phyloP scores from a whole-genome alignment of 37 sponge, comb jelly and placozoan species.

The Axinella damicornis region DNA sequence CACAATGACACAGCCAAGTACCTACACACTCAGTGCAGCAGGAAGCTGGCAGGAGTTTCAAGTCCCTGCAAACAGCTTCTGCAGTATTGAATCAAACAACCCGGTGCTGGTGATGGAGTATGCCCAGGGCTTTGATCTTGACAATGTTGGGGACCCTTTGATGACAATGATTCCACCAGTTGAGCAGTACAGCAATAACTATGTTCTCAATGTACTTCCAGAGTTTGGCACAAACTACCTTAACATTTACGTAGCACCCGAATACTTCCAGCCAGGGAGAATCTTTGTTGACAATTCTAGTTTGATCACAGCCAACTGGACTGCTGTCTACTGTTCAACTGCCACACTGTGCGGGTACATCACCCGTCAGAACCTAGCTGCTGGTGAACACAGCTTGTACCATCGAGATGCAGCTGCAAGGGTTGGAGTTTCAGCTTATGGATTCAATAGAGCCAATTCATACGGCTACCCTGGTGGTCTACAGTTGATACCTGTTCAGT shows the following conservation, averaged over 20 bases:
- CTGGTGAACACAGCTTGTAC: slow-evolving; percentile 33
- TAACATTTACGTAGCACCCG: slow-evolving; percentile 37
- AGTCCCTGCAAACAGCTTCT: slow-evolving; percentile 4
- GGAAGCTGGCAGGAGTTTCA: slow-evolving; percentile 22
- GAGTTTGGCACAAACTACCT: slow-evolving; percentile 34
- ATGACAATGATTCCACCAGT: slow-evolving; percentile 71
- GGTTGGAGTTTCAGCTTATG: slow-evolving; percentile 62
- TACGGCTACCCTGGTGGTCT: slow-evolving; percentile 76
- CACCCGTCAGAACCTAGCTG: neutral
- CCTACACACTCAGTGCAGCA: neutral
- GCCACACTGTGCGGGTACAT: slow-evolving; percentile 39
- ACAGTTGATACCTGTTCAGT: slow-evolving; percentile 41
- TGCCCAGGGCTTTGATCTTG: slow-evolving; percentile 15
- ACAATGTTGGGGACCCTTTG: slow-evolving; percentile 57
- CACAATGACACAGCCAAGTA: neutral
- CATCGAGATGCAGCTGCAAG: slow-evolving; percentile 39
- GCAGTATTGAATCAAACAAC: slow-evolving; percentile 42
- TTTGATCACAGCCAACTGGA: neutral
- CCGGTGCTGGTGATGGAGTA: slow-evolving; percentile 54
- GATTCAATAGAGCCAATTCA: slow-evolving; percentile 35
- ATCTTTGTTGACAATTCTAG: slow-evolving; percentile 26
- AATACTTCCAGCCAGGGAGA: slow-evolving; percentile 17
- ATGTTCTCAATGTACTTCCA: slow-evolving; percentile 33
- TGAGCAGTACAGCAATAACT: slow-evolving; percentile 73
- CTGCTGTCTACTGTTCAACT: slow-evolving; percentile 16